Conservation (phyloP, 2,888 invertebrate genomes). For the Drosophila siamana region DNA sequence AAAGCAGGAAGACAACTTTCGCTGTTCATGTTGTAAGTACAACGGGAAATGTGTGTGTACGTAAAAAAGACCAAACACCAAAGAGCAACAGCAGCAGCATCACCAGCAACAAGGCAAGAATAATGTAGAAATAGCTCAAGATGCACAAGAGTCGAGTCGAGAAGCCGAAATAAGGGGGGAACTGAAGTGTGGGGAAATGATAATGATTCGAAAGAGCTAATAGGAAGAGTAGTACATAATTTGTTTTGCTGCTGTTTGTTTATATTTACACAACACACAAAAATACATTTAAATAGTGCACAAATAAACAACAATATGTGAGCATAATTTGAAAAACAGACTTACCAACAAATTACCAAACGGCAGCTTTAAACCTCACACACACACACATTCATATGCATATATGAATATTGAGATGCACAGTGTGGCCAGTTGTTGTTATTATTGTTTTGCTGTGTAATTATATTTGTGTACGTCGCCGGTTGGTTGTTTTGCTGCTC, state of each 20-base stretch:
- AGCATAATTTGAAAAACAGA: slow-evolving; percentile 35
- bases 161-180: not conserved
- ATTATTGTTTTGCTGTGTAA: slow-evolving; percentile 12
- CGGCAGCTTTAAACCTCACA: slow-evolving; percentile 32
- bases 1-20: slow-evolving; percentile 83
- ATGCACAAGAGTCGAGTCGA: slow-evolving; percentile 28
- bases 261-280: slow-evolving; percentile 48
- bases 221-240: not conserved
- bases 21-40: slow-evolving; percentile 66
- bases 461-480: slow-evolving; percentile 1
- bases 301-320: slow-evolving; percentile 42
- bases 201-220: not conserved
- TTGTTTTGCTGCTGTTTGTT: slow-evolving; percentile 37
- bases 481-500: not conserved
- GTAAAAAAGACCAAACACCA: too few species aligned
- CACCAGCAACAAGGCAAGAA: slow-evolving; percentile 22
- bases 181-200: slow-evolving; percentile 2
- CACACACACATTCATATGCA: not conserved
- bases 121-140: slow-evolving; percentile 38
- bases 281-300: slow-evolving; percentile 53
- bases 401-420: not conserved
- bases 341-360: slow-evolving; percentile 30
- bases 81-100: slow-evolving; percentile 8
- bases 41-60: slow-evolving; percentile 48
- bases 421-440: slow-evolving; percentile 9